Conservation (phyloP, 2,888 invertebrate genomes). For the Idaea dimidiata region DNA sequence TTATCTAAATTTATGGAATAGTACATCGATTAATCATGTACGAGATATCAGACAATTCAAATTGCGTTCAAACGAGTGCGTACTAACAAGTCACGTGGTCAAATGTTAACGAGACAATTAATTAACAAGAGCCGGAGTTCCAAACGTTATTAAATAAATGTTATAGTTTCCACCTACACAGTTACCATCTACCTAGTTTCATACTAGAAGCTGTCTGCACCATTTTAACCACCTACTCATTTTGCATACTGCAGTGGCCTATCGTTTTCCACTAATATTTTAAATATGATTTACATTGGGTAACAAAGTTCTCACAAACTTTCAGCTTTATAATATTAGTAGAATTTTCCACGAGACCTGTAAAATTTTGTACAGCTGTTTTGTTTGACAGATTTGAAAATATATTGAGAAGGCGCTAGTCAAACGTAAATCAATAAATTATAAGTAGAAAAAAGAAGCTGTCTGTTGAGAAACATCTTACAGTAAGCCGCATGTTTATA, state of each 20-base stretch:
- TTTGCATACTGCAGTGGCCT: neutral
- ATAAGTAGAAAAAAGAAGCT: too few species aligned
- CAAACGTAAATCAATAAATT: too few species aligned
- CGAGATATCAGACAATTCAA: neutral
- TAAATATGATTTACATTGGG: neutral
- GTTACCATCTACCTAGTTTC: neutral
- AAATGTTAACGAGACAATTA: neutral
- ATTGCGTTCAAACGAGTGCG: neutral
- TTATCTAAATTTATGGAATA: neutral
- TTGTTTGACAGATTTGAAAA: too few species aligned
- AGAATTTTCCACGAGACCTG: too few species aligned
- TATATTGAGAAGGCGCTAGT: too few species aligned
- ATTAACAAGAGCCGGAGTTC: neutral
- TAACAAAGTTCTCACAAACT: too few species aligned
- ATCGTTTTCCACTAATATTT: neutral
- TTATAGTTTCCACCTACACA: neutral
- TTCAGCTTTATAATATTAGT: too few species aligned
- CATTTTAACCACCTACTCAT: neutral
- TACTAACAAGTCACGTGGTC: neutral
- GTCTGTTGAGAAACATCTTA: too few species aligned
- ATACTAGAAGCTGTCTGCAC: neutral
- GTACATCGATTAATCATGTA: neutral
- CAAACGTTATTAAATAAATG: neutral
- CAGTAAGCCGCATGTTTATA: too few species aligned
- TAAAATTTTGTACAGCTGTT: too few species aligned